phyloP scores from a whole-genome alignment of 2,888 invertebrate species.

The Epirrita christyi region DNA sequence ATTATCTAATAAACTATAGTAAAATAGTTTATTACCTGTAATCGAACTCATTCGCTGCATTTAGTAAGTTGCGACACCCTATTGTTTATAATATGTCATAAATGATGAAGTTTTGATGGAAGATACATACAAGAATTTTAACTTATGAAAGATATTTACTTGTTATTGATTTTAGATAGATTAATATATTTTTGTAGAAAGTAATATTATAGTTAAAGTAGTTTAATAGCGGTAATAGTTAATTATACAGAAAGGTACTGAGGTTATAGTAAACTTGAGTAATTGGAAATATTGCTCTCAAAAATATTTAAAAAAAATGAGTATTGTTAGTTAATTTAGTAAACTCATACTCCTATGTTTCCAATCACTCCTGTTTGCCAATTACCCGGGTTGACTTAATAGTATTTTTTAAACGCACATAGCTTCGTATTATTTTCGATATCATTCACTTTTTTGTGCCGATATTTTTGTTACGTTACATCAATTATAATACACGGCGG shows the following conservation, averaged over 20 bases:
- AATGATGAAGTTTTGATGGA: slow-evolving; percentile 14
- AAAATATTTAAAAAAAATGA: no score
- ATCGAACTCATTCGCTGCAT: no score
- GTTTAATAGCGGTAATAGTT: background rate
- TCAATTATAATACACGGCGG: no score
- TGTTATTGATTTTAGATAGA: slow-evolving; percentile 18
- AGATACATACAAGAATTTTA: slow-evolving; percentile 18
- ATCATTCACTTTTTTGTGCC: background rate
- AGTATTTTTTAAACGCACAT: slow-evolving; percentile 17
- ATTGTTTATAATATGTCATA: slow-evolving; percentile 8
- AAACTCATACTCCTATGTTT: no score
- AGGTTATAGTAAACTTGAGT: no score
- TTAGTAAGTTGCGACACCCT: background rate
- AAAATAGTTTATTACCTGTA: no score
- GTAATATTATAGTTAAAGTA: slow-evolving; percentile 1
- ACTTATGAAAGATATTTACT: slow-evolving; percentile 9
- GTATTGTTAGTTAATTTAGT: no score
- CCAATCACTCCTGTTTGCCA: no score
- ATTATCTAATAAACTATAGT: no score
- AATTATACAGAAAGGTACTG: no score
- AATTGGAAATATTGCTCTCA: no score
- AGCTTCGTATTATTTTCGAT: background rate
- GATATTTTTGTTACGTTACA: background rate
- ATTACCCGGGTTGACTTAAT: no score
- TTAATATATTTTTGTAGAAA: slow-evolving; percentile 27